Evolutionary conservation across 2,797 vertebrate genomes (phyloP), one percentile per base, ranked within the genome.

Genomic region (Eptatretus atami): DNA sequence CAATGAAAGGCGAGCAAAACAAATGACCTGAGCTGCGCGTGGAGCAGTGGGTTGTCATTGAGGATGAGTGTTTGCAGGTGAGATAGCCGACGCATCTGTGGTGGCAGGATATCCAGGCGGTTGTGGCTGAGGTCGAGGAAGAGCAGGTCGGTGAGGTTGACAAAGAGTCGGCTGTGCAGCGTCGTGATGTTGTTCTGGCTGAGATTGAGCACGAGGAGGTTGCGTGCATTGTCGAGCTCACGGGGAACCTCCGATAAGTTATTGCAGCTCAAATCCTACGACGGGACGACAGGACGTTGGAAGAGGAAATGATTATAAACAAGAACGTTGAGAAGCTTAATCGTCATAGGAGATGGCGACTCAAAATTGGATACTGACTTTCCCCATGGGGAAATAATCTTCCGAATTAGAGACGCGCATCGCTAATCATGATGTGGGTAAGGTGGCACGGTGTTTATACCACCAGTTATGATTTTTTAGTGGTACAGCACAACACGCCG

Each of bases 151-250:
- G 86, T 94, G 67, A 98, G 78, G 75, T 95, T 98, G 74, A 98
- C 95, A 73, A 98, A 96, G 68, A 98, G 80, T 77, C 96, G 92
- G 73, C 87, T 95, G 69, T 61, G 57, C 57, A 61, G 57, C 57
- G 57, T n/a, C 57, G 57, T n/a, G n/a, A n/a, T 25, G 25, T 79
- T 75, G 76, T 96, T 98, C 73, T 92, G 86, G 70, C 86, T 85
- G 11, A 98, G 80, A 69, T 94, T 96, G 63, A 98, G 79, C 66
- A 98, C 92, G 67, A 98, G 77, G 86, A 98, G 95, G 71, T 93
- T 98, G 72, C 79, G 87, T 71, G 86, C 83, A 1, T 86, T 92
- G 71, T 98, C 92, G 69, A 98, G 75, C 68, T 94, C 92, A 66
- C 88, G 72, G 1, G 92, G 92, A 70, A 92, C 84, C 74, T 98